Conservation (phyloP, 2,888 invertebrate species). For the Cephus pygmeus region DNA sequence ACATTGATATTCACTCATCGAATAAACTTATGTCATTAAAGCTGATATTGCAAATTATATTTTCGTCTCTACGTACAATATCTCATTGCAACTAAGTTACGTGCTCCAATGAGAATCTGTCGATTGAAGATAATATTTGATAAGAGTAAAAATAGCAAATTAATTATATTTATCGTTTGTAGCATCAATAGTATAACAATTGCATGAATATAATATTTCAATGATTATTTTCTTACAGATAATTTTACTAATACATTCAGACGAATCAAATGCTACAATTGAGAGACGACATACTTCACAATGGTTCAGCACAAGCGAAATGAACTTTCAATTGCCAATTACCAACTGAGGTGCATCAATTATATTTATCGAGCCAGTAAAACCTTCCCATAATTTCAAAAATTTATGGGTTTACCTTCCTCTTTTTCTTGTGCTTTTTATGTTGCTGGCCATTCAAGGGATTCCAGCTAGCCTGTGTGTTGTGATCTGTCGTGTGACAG, state of each 20-base stretch:
- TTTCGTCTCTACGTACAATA: neutral
- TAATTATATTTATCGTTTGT: neutral
- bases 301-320: conserved; percentile 1
- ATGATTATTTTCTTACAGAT: neutral
- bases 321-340: conserved; percentile 17
- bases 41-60: neutral
- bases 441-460: conserved; percentile 57
- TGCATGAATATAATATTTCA: neutral
- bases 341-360: conserved; percentile 18
- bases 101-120: neutral
- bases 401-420: conserved; percentile 53
- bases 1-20: neutral
- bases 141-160: neutral
- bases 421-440: conserved; percentile 63
- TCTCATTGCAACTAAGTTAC: neutral
- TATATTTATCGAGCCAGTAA: conserved; percentile 18
- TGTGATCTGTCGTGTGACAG: conserved; percentile 54
- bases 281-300: neutral
- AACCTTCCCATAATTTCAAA: conserved; percentile 28
- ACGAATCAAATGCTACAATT: neutral
- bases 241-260: neutral
- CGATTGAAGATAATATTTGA: neutral
- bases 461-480: conserved; percentile 57
- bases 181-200: neutral
- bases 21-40: neutral